phyloP scores from a whole-genome alignment of 1,140 invertebrate genomes.

The Drosophila parabipectinata region DNA sequence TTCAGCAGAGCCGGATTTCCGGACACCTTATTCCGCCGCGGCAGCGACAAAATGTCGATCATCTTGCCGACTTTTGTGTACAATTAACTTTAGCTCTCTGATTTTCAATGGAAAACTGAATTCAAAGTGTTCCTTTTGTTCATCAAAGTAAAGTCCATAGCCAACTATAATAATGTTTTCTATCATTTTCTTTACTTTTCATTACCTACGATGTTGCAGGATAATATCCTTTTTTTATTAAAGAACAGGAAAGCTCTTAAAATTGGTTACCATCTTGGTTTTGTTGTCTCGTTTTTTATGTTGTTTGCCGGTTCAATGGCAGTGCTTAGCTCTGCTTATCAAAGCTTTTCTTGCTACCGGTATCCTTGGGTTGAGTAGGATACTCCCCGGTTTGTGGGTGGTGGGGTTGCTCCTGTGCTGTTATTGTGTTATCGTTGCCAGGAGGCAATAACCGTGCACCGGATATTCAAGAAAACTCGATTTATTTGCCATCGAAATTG shows the following conservation, averaged over 20 bases:
- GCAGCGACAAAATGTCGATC: conserved; percentile 75
- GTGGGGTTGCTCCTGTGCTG: conserved; percentile 1
- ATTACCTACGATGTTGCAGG: neutral
- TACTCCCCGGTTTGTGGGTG: neutral
- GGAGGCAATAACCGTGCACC: conserved; percentile 47
- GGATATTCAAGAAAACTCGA: conserved; percentile 54
- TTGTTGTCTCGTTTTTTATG: conserved; percentile 14
- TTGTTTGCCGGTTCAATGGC: conserved; percentile 29
- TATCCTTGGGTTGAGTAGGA: neutral
- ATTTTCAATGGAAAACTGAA: conserved; percentile 5
- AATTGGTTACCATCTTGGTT: conserved; percentile 33
- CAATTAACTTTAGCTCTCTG: conserved; percentile 7
- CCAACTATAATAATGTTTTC: neutral
- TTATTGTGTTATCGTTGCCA: conserved; percentile 42
- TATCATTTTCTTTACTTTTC: neutral
- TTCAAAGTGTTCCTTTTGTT: neutral
- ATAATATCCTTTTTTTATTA: neutral
- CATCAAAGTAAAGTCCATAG: neutral
- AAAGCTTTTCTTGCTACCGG: conserved; percentile 60
- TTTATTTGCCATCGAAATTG: conserved; percentile 44
- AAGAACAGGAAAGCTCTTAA: conserved; percentile 5
- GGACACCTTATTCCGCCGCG: conserved; percentile 63
- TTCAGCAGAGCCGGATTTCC: conserved; percentile 38
- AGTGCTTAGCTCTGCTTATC: conserved; percentile 55
- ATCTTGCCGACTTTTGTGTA: conserved; percentile 29